Percentiles rank a stretch among this genome's conserved stretches.
Conservation (phyloP, 2,113 vertebrate genomes). For the Chrysochloris asiatica region DNA sequence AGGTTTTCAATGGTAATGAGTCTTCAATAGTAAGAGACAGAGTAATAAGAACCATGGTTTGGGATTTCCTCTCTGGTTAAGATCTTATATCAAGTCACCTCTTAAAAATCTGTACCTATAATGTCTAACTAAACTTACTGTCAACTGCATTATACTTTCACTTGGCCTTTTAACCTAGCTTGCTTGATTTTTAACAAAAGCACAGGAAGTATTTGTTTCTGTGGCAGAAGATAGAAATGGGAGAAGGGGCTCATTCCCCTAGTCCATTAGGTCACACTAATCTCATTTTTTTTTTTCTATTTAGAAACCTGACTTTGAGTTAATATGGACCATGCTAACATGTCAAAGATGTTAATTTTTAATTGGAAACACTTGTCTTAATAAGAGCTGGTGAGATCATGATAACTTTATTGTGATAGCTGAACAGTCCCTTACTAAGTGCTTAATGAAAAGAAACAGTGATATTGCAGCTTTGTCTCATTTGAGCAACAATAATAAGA, state of each 20-base stretch:
- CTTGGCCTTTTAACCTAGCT: not conserved
- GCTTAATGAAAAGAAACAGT: conserved; percentile 73
- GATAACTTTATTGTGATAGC: conserved; percentile 70
- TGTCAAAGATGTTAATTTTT: conserved; percentile 71
- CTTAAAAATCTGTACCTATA: conserved; percentile 37
- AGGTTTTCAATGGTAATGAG: not conserved
- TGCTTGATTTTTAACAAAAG: conserved; percentile 42
- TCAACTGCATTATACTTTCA: conserved; percentile 58
- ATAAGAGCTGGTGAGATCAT: conserved; percentile 70
- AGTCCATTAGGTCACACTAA: conserved; percentile 46
- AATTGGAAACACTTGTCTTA: conserved; percentile 77
- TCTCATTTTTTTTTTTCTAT: conserved; percentile 64
- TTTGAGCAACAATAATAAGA: conserved; percentile 67
- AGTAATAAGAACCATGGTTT: conserved; percentile 37
- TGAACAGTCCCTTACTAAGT: conserved; percentile 49
- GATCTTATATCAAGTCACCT: conserved; percentile 31
- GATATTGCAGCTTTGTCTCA: conserved; percentile 71
- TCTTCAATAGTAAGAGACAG: not conserved
- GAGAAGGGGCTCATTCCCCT: conserved; percentile 33
- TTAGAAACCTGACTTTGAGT: conserved; percentile 58
- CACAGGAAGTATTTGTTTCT: not conserved
- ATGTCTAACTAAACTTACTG: conserved; percentile 52
- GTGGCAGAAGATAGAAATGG: not conserved
- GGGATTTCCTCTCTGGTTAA: conserved; percentile 57
- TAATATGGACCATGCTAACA: conserved; percentile 44